These are phyloP conservation scores for Climacteris rufus DNA, from an alignment of 2,113 vertebrate species.

Conservation along the genomic window DNA sequence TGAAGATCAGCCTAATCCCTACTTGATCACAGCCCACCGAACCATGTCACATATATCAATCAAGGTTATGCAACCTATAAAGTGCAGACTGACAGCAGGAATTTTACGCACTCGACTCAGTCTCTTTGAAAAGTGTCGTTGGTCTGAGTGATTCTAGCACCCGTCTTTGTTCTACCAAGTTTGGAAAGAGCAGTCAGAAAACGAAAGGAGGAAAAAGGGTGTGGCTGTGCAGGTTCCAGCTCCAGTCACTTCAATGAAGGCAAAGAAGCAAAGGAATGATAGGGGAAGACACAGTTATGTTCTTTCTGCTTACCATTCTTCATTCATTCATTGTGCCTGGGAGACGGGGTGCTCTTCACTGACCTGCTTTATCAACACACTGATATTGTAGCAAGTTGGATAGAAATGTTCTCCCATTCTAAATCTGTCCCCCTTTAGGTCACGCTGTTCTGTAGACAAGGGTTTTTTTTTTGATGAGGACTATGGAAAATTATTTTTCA, in stretches of 20 bases:
- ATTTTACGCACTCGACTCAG: background rate
- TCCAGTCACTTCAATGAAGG: background rate
- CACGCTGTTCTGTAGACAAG: background rate
- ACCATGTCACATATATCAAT: slow-evolving; percentile 11
- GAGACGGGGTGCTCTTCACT: background rate
- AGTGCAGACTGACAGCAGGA: background rate
- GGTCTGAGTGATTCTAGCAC: background rate
- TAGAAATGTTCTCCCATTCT: background rate
- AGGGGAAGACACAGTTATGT: background rate
- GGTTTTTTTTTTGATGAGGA: background rate
- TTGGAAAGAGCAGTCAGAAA: background rate
- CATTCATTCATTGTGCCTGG: background rate
- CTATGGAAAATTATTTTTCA: background rate
- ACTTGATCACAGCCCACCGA: slow-evolving; percentile 4
- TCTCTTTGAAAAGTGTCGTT: background rate
- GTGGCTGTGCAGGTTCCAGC: background rate
- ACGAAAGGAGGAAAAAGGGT: background rate
- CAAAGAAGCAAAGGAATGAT: background rate
- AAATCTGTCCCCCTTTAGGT: background rate
- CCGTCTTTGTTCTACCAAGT: background rate
- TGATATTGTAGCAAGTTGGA: background rate
- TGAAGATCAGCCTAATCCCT: slow-evolving; percentile 26
- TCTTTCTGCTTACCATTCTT: background rate
- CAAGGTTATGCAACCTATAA: background rate
- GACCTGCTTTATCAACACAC: background rate